Evolutionary conservation across 1,140 invertebrate species (phyloP).

Genomic region (Orchesella cincta): DNA sequence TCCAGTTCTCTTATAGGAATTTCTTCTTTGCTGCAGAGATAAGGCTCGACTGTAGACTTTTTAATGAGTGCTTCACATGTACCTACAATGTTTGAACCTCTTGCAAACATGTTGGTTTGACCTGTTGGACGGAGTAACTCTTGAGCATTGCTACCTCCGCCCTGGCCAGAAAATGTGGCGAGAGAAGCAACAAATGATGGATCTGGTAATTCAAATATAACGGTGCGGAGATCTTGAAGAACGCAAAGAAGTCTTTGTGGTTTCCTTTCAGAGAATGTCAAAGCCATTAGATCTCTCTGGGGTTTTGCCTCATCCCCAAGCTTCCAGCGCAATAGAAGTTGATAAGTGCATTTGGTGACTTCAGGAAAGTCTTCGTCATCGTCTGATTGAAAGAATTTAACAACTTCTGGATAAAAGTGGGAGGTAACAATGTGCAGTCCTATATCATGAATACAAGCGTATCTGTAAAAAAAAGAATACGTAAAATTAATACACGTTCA

Average conservation of each 20-base stretch:
- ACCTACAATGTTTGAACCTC: neutral
- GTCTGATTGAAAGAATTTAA: neutral
- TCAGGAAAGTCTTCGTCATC: slow-evolving; percentile 16
- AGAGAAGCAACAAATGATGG: neutral
- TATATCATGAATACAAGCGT: neutral
- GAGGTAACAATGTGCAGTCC: slow-evolving; percentile 7
- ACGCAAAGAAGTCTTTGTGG: slow-evolving; percentile 16
- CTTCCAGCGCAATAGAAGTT: neutral
- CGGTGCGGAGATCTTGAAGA: neutral
- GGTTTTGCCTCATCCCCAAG: neutral
- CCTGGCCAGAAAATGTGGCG: neutral
- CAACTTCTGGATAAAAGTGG: slow-evolving; percentile 8
- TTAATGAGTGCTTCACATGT: neutral
- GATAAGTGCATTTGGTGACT: neutral
- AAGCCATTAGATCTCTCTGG: neutral
- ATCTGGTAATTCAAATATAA: slow-evolving; percentile 19
- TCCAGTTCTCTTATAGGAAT: slow-evolving; percentile 8
- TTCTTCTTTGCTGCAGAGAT: slow-evolving; percentile 20
- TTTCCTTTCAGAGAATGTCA: neutral
- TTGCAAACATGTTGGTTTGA: neutral
- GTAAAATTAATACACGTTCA: neutral
- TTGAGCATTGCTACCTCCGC: neutral
- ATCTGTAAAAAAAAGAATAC: slow-evolving; percentile 12
- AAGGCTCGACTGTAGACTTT: neutral
- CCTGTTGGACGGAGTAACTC: neutral